phyloP scores from a whole-genome alignment of 1,140 invertebrate genomes.

The Euglossa dilemma region DNA sequence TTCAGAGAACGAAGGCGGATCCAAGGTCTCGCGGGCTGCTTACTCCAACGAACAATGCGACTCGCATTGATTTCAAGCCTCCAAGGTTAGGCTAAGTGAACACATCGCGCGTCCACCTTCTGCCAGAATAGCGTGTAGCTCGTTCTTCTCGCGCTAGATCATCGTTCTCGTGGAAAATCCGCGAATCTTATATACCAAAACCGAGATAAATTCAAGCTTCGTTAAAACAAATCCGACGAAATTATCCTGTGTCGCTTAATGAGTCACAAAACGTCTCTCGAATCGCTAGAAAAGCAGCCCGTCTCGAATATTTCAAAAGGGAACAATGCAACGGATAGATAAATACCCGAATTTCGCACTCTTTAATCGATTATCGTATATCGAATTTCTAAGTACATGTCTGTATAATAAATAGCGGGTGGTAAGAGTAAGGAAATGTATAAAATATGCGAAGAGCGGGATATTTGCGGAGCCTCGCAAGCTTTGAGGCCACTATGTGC shows the following conservation, averaged over 20 bases:
- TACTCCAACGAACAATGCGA: slow-evolving; percentile 61
- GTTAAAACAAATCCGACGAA: too few species aligned
- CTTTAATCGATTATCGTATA: too few species aligned
- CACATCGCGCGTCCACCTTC: slow-evolving; percentile 24
- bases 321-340: too few species aligned
- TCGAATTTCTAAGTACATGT: too few species aligned
- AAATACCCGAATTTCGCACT: too few species aligned
- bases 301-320: too few species aligned
- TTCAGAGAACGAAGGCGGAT: slow-evolving; percentile 65
- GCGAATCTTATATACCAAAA: background rate
- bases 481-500: slow-evolving; percentile 28
- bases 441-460: background rate
- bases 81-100: slow-evolving; percentile 42
- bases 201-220: too few species aligned
- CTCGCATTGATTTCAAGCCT: slow-evolving; percentile 59
- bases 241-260: too few species aligned
- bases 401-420: background rate
- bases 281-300: too few species aligned
- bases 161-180: background rate
- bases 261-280: too few species aligned
- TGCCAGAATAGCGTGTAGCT: background rate
- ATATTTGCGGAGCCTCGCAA: slow-evolving; percentile 18
- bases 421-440: too few species aligned
- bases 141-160: too few species aligned
- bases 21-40: slow-evolving; percentile 59